Evolutionary conservation across 2,113 vertebrate genomes (phyloP).

Genomic region (Macheiramphus alcinus): DNA sequence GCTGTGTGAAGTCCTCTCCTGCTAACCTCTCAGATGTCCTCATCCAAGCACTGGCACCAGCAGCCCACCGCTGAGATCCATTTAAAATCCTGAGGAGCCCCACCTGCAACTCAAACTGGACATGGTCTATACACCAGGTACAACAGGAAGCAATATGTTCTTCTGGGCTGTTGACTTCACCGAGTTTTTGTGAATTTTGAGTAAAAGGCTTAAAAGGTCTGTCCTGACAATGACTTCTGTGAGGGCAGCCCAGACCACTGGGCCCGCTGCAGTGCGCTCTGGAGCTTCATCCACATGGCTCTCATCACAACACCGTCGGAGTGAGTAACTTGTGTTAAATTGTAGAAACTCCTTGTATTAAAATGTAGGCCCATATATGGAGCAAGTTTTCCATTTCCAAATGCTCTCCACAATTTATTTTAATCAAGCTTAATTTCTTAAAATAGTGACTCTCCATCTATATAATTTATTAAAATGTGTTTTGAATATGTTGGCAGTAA

Average conservation of each 20-base stretch:
- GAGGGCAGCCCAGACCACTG: not conserved
- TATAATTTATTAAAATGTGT: not conserved
- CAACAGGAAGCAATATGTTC: not conserved
- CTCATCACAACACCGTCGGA: not conserved
- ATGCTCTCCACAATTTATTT: not conserved
- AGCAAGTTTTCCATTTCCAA: not conserved
- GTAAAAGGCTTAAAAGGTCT: not conserved
- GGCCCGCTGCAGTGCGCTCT: not conserved
- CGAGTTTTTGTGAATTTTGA: not conserved
- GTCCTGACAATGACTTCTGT: not conserved
- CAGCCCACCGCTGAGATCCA: not conserved
- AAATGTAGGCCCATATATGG: not conserved
- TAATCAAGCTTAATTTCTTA: not conserved
- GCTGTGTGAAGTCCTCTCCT: not conserved
- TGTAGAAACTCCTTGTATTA: not conserved
- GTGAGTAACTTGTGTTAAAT: not conserved
- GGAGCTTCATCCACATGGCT: not conserved
- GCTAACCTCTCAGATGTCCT: not conserved
- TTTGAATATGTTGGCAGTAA: not conserved
- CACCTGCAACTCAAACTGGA: not conserved
- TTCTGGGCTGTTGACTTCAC: not conserved
- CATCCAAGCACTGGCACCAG: not conserved
- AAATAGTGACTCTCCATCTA: not conserved
- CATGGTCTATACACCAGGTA: not conserved
- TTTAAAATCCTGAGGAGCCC: not conserved